Base-by-base conservation (phyloP, 2,888 invertebrate genomes). In the Coecobrya sp. region DNA sequence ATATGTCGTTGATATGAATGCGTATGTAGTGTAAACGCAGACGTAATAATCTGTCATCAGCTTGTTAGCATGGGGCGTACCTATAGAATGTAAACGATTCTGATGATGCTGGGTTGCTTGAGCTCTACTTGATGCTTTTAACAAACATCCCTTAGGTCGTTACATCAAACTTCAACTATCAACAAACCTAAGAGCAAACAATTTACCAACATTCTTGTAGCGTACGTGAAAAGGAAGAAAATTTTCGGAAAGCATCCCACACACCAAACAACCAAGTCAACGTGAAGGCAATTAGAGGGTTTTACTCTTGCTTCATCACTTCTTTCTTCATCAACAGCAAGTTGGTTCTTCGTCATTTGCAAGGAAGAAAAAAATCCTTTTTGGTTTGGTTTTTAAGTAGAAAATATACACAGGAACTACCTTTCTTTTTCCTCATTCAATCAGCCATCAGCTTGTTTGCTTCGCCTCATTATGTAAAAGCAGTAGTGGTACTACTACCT, bases 251-350 rank as follows among this genome's bases (percentile, higher is more conserved):
- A 65, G 65, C 13, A 27, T 49, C 10, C 45, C 30, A 8, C n/a
- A n/a, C 3, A 55, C 81, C 19, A 13, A 55, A n/a, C n/a, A 52
- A 11, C 19, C 11, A 22, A 45, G 22, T 55, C 52, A 59, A 82
- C n/a, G 52, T 52, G 55, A 55, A 52, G 82, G 82, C 82, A 82
- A 82, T 82, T 82, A 82, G 82, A 59, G 42, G 49, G 59, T 42
- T 59, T 55, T 82, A 1, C 36, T 59, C 52, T 81, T 81, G 27
- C 55, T 55, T 81, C 52, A 55, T 81, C 81, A 55, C 49, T 49
- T 76, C 76, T 70, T 73, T 76, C 76, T 76, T 59, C 82, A 59
- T 82, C 82, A 82, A 1, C 68, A 68, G 16, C 68, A 19, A 55
- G 22, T 59, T 82, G 68, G 19, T 70, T 30, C 19, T 45, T 76